A percentile compares a stretch with the other conserved stretches of the same genome.
Conservation (phyloP, 2,888 invertebrate genomes). For the Clistopyga incitator region DNA sequence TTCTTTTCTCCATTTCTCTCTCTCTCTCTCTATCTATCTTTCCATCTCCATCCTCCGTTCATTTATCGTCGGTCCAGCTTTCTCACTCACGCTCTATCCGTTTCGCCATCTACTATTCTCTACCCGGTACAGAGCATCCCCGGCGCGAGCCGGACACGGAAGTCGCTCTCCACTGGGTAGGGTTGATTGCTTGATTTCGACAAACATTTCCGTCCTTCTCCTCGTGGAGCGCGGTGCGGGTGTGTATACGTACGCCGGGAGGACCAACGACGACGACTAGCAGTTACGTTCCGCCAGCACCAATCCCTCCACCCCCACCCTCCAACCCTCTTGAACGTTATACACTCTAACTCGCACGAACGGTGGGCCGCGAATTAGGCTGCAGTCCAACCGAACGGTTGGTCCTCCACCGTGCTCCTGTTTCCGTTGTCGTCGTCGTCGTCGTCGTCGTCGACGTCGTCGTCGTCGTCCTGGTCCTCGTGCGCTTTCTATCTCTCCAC, state of each 20-base stretch:
- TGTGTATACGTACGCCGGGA: constrained; percentile 25
- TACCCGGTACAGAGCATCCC: constrained; percentile 35
- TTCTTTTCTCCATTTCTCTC: not conserved
- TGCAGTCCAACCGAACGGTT: constrained; percentile 76
- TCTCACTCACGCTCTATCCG: constrained; percentile 33
- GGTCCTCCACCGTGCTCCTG: constrained; percentile 17
- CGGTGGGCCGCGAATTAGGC: constrained; percentile 76
- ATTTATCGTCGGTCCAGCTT: constrained; percentile 29
- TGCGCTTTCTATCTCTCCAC: constrained; percentile 60
- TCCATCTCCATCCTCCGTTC: constrained; percentile 19
- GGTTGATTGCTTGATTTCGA: constrained; percentile 81
- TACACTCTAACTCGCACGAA: constrained; percentile 62
- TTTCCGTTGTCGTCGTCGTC: constrained; percentile 32
- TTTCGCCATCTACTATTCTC: constrained; percentile 31
- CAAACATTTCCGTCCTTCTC: constrained; percentile 76
- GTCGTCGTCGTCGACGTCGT: constrained; percentile 37
- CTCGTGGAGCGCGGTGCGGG: constrained; percentile 42
- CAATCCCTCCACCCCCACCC: constrained; percentile 46
- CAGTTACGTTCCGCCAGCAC: constrained; percentile 54
- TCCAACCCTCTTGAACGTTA: constrained; percentile 63
- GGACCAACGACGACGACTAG: constrained; percentile 35
- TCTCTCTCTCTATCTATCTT: constrained; percentile 15
- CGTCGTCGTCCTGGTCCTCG: constrained; percentile 56
- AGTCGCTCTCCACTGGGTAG: constrained; percentile 68
- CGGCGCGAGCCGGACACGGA: constrained; percentile 51